phyloP scores from a whole-genome alignment of 1,140 invertebrate genomes.

The Kradibia gibbosae region DNA sequence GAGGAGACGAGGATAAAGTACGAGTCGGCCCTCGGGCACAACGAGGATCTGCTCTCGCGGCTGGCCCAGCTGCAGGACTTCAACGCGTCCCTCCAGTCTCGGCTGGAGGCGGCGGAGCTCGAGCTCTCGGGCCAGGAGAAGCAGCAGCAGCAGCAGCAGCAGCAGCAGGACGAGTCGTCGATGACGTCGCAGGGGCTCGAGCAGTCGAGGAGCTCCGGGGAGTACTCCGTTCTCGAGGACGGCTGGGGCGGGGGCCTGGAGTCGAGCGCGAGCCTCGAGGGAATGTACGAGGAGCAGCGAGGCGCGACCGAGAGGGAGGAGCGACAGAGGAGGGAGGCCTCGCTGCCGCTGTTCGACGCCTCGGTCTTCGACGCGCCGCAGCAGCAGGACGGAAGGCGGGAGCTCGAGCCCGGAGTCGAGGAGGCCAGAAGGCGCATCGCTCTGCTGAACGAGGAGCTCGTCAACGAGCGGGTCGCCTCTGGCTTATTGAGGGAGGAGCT shows the following conservation, averaged over 20 bases:
- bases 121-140: neutral
- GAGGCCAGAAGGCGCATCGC: constrained; percentile 51
- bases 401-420: constrained; percentile 48
- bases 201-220: neutral
- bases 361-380: constrained; percentile 31
- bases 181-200: neutral
- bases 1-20: constrained; percentile 75
- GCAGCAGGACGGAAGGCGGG: neutral
- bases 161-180: neutral
- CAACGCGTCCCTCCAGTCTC: constrained; percentile 59
- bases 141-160: neutral
- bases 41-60: constrained; percentile 74
- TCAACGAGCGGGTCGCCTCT: constrained; percentile 41
- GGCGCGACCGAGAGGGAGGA: neutral
- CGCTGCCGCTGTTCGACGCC: constrained; percentile 31
- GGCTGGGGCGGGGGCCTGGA: too few species aligned
- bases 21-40: constrained; percentile 73
- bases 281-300: neutral
- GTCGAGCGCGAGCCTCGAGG: neutral
- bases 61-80: constrained; percentile 69
- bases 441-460: constrained; percentile 47
- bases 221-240: neutral
- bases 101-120: neutral
- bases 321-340: constrained; percentile 7
- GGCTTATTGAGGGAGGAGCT: constrained; percentile 20